A percentile compares a stretch with the other conserved stretches of the same genome.
Evolutionary conservation across 2,888 invertebrate species (phyloP).

Genomic region (Nomada goodeniana): DNA sequence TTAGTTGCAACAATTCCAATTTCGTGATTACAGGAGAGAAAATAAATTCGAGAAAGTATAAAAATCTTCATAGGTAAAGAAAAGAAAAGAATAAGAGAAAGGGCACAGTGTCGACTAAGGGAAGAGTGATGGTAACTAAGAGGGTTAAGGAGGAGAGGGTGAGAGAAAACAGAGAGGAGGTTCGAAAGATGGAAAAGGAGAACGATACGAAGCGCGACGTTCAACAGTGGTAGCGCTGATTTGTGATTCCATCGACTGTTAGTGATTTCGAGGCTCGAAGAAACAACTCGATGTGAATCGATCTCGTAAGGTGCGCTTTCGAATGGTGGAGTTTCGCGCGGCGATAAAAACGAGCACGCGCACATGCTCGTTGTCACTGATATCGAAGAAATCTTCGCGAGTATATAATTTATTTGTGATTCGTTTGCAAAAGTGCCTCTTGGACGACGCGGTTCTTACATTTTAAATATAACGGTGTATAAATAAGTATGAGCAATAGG

Average conservation of each 20-base stretch:
- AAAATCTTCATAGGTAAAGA: background rate
- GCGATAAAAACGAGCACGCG: background rate
- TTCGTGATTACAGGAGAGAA: background rate
- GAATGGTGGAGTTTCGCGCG: slow-evolving; percentile 28
- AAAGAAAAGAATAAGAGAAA: slow-evolving; percentile 37
- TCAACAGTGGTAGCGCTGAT: slow-evolving; percentile 73
- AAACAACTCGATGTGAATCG: slow-evolving; percentile 46
- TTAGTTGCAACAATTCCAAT: background rate
- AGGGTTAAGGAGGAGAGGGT: slow-evolving; percentile 16
- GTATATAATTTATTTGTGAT: slow-evolving; percentile 47
- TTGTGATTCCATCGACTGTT: slow-evolving; percentile 69
- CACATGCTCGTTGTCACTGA: slow-evolving; percentile 22
- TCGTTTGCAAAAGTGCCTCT: slow-evolving; percentile 32
- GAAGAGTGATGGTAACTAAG: slow-evolving; percentile 21
- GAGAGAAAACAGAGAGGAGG: slow-evolving; percentile 10
- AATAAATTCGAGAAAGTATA: background rate
- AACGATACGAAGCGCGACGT: slow-evolving; percentile 66
- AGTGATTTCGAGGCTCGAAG: slow-evolving; percentile 35
- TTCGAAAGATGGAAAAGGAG: slow-evolving; percentile 14
- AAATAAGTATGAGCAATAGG: slow-evolving; percentile 85
- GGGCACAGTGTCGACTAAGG: slow-evolving; percentile 4
- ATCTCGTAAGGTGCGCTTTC: slow-evolving; percentile 24
- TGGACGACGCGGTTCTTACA: slow-evolving; percentile 78
- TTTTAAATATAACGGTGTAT: slow-evolving; percentile 85
- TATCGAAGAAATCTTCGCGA: slow-evolving; percentile 33